Conservation (phyloP, 2,797 vertebrate species). For the Muscicapa striata region DNA sequence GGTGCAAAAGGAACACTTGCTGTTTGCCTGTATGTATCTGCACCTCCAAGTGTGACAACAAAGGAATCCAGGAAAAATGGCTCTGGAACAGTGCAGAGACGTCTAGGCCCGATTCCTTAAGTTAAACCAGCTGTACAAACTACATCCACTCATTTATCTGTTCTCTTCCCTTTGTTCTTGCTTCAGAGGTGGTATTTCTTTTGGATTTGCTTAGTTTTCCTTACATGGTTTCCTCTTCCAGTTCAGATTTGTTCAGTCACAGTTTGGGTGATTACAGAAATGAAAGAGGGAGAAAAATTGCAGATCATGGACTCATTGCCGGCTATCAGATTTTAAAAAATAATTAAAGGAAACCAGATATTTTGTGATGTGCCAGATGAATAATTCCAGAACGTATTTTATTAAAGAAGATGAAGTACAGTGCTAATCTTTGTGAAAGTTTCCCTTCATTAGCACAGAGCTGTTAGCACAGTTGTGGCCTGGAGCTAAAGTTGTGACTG, state of each 20-base stretch:
- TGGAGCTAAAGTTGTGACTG: neutral
- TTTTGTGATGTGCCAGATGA: neutral
- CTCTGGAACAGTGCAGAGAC: neutral
- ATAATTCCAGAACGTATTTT: slow-evolving; percentile 15
- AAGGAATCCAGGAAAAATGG: neutral
- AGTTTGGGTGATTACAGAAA: neutral
- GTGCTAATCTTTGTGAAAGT: slow-evolving; percentile 2
- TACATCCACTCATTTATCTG: neutral
- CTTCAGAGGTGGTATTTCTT: neutral
- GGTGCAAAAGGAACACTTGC: neutral
- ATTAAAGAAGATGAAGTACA: neutral
- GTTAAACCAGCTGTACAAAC: neutral
- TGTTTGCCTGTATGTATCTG: neutral
- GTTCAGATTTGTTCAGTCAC: neutral
- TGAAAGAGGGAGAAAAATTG: neutral
- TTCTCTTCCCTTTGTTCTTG: neutral
- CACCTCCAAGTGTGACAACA: neutral
- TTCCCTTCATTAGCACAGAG: neutral
- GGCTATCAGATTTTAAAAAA: rapidly evolving
- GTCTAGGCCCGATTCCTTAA: neutral
- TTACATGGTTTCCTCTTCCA: neutral
- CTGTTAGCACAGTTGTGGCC: slow-evolving; percentile 5
- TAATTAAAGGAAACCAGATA: neutral
- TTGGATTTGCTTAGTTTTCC: neutral
- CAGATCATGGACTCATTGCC: neutral